Evolutionary conservation across 2,888 invertebrate species (phyloP), one percentile per base, ranked within the genome.

Genomic region (Zygogramma bicolorata): DNA sequence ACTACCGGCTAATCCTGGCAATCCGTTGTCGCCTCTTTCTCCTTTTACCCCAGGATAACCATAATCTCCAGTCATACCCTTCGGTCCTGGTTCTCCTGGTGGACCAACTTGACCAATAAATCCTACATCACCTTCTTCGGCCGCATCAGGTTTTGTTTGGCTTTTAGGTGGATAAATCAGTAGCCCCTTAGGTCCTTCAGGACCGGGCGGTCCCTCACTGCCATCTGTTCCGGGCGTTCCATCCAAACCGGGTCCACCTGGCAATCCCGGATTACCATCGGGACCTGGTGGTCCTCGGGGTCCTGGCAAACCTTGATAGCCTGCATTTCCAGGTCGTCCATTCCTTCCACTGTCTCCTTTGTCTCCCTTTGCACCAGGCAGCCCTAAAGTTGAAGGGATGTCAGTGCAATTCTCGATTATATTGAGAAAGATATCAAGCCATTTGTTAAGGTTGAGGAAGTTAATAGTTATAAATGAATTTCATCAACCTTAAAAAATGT

Each of bases 261-360:
- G 74, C 1, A 84, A 70, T 5, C 92, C 92, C 2, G 86, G 79
- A 40, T 87, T 89, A 71, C 90, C 90, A 85, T 75, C 68, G 84
- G 86, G 68, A 53, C 91, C 85, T 83, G 87, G 87, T 13, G 85
- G 81, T 20, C 90, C 90, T 59, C 85, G 84, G 10, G 84, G 84
- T 84, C 92, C 92, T 42, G 88, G 86, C 0, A 90, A 85, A 59
- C 95, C 95, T 6, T 87, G 87, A 59, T 87, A 88, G 67, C 94
- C 94, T 38, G 87, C 86, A 27, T 84, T 74, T n/a, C 90, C 90
- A 0, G 87, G 84, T 25, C 86, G 84, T 13, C 91, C 91, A 70
- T 88, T 85, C 25, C 88, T 79, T 31, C 90, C 91, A 49, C 85
- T 77, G 15, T 88, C 88, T 20, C 91, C 91, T 0, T 77, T 78